A percentile compares a stretch with the other conserved stretches of the same genome.
Conservation (phyloP, 2,797 vertebrate genomes). For the Falco peregrinus region DNA sequence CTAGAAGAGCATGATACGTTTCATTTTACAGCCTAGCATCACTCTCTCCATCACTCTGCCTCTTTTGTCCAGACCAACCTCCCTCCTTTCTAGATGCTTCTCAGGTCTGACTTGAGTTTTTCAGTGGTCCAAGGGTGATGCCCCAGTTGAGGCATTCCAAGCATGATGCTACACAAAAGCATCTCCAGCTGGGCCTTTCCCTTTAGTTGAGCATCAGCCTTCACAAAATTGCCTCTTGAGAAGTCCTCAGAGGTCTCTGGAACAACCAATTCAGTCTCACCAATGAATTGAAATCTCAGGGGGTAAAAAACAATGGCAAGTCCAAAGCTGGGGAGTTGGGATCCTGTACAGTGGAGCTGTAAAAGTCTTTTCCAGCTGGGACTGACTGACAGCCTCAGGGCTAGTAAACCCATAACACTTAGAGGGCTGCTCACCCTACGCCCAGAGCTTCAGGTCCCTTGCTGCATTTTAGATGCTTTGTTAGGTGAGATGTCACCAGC, state of each 20-base stretch:
- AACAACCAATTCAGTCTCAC: not conserved
- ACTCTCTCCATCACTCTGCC: not conserved
- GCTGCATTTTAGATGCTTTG: not conserved
- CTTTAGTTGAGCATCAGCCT: not conserved
- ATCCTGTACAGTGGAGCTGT: not conserved
- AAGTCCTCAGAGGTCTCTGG: not conserved
- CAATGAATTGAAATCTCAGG: not conserved
- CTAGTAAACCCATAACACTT: not conserved
- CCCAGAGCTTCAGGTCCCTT: not conserved
- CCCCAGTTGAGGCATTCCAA: accelerated
- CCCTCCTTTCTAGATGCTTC: not conserved
- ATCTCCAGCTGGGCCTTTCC: not conserved
- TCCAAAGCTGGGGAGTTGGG: not conserved
- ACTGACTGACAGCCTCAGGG: not conserved
- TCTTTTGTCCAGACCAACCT: not conserved
- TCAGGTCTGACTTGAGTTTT: not conserved
- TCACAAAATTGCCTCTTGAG: not conserved
- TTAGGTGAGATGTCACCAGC: not conserved
- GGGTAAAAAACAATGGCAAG: not conserved
- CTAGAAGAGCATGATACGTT: not conserved
- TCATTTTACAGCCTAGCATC: not conserved
- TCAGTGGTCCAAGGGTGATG: not conserved
- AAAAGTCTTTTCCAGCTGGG: not conserved
- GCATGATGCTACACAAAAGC: not conserved
- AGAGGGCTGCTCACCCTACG: no score